These are phyloP conservation scores for Hirtodrosophila cameraria DNA, from an alignment of 2,888 invertebrate genomes.

Conservation along the genomic window DNA sequence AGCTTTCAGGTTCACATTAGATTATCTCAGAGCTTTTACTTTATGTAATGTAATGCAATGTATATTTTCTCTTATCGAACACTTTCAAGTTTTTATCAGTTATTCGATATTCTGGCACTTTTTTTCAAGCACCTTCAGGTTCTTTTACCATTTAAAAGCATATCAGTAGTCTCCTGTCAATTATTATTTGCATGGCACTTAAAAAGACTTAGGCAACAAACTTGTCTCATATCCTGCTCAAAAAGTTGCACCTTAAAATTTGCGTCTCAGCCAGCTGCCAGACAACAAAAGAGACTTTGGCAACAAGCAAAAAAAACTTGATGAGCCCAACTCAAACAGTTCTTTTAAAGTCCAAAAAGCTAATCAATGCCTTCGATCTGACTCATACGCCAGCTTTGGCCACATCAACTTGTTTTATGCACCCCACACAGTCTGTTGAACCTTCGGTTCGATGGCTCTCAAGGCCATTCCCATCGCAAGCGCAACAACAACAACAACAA, in stretches of 20 bases:
- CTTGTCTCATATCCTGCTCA: not conserved
- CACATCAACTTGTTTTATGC: slow-evolving; percentile 49
- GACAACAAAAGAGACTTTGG: slow-evolving; percentile 29
- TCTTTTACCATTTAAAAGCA: no score
- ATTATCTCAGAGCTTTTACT: no score
- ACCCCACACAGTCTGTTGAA: slow-evolving; percentile 71
- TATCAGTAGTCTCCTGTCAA: no score
- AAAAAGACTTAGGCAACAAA: slow-evolving; percentile 17
- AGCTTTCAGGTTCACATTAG: no score
- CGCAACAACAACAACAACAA: slow-evolving; percentile 12
- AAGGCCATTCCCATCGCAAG: slow-evolving; percentile 69
- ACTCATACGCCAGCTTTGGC: slow-evolving; percentile 49
- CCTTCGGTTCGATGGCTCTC: slow-evolving; percentile 52
- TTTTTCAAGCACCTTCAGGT: no score
- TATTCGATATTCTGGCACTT: no score
- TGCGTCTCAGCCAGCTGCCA: not conserved
- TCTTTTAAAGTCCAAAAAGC: slow-evolving; percentile 7
- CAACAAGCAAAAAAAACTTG: slow-evolving; percentile 41
- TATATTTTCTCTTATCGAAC: no score
- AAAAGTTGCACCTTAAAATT: not conserved
- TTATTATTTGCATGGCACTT: no score
- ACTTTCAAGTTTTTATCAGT: no score
- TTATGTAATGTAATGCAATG: no score
- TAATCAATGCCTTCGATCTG: slow-evolving; percentile 23
- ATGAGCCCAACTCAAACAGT: slow-evolving; percentile 20